Base-by-base conservation (phyloP, 1,140 invertebrate species). In the Diplogasteroides magnus region DNA sequence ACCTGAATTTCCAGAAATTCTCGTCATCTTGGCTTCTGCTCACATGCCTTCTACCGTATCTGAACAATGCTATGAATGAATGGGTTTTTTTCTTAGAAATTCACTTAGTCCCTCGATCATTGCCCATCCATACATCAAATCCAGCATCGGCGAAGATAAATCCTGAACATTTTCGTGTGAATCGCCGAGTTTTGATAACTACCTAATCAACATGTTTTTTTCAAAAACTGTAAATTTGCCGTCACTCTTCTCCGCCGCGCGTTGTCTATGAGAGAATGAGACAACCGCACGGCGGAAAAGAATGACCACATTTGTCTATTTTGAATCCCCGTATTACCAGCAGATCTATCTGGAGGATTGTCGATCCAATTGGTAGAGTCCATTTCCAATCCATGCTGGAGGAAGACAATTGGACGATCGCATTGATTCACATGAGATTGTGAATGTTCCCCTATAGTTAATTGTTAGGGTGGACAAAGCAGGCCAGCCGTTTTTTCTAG, bases 351-450 rank as follows among this genome's bases (percentile, higher is more conserved):
- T 1, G 87, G 86, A 19, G 88, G 88, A 71, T 88, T 86, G 2
- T 90, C 83, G 15, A 92, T 84, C 88, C 88, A 93, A 80, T 90
- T 89, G 0, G 88, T 87, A 0, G 90, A 90, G 77, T 89, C 89
- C 3, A 87, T 88, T 0, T 91, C 81, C 3, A 92, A 84, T 0
- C 91, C 91, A 81, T 92, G 91, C 77, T 91, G 90, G 0, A 91
- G 78, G 31, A 79, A 72, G 2, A 78, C 72, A 26, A 77, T 73
- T 1, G 72, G 77, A 31, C 67, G 37, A n/a, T n/a, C n/a, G n/a
- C n/a, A n/a, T n/a, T n/a, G n/a, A n/a, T n/a, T n/a, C n/a, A n/a
- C n/a, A n/a, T n/a, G n/a, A n/a, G n/a, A n/a, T n/a, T n/a, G n/a
- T n/a, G n/a, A n/a, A n/a, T n/a, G n/a, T n/a, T n/a, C n/a, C n/a